Conservation (phyloP, 1,140 invertebrate species). For the Drosophila obscura region DNA sequence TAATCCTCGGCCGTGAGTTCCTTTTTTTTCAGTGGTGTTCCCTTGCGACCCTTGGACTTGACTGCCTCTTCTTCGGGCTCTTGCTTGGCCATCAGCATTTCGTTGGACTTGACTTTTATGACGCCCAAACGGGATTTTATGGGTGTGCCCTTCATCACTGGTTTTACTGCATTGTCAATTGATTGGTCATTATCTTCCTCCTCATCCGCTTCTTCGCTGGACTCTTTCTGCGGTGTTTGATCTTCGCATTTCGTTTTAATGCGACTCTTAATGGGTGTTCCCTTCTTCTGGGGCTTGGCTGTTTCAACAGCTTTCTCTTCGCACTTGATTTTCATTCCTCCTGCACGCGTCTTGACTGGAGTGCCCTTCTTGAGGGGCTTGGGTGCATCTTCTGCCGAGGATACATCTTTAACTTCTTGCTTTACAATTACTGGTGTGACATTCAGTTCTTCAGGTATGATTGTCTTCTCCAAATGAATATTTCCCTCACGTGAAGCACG, state of each 20-base stretch:
- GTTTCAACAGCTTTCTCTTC: background rate
- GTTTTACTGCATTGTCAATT: conserved; percentile 3
- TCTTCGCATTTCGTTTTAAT: background rate
- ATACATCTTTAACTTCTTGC: background rate
- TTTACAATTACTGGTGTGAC: background rate
- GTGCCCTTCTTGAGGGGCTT: conserved; percentile 2
- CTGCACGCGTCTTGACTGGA: background rate
- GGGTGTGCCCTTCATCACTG: conserved; percentile 44
- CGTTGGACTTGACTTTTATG: conserved; percentile 46
- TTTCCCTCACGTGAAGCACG: too few species aligned
- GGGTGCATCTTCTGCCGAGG: background rate
- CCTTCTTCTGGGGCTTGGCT: background rate
- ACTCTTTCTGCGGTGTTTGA: background rate
- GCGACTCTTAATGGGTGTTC: background rate
- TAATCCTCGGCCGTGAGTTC: conserved; percentile 3
- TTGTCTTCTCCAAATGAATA: too few species aligned
- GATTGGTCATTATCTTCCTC: background rate
- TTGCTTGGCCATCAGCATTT: conserved; percentile 19
- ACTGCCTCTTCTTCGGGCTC: background rate
- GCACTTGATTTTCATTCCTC: conserved; percentile 13
- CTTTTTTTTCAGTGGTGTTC: conserved; percentile 36
- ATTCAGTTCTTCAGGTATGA: too few species aligned
- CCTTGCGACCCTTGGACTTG: conserved; percentile 31
- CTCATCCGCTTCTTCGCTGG: conserved; percentile 17
- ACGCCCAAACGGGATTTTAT: conserved; percentile 18